Percentiles rank a stretch among this genome's conserved stretches.
These are phyloP conservation scores for Leptocoma aspasia DNA, from an alignment of 2,113 vertebrate species.

Conservation along the genomic window DNA sequence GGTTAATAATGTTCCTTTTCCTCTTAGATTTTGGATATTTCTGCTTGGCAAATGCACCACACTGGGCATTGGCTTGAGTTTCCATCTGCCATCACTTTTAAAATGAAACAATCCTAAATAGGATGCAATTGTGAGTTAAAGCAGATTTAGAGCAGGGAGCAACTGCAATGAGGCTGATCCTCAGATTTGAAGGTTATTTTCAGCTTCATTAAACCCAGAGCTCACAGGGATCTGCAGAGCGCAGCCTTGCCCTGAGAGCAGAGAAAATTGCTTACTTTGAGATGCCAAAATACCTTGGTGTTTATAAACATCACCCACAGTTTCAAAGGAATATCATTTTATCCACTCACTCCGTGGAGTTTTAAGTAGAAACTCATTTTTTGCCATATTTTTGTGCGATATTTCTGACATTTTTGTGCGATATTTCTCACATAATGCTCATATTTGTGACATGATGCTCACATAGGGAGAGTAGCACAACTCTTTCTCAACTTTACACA, in stretches of 20 bases:
- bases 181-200: neutral
- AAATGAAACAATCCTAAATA: neutral
- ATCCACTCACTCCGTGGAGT: neutral
- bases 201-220: neutral
- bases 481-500: neutral
- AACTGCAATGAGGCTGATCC: neutral
- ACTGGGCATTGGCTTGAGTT: neutral
- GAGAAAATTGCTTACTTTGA: neutral
- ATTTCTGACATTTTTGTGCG: neutral
- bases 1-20: neutral
- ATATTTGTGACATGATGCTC: neutral
- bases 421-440: neutral
- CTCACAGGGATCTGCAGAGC: neutral
- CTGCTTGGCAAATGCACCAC: neutral
- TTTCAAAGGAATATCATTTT: neutral
- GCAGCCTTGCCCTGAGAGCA: neutral
- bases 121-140: neutral
- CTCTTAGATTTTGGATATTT: neutral
- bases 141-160: neutral
- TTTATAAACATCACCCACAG: neutral
- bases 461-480: fast-evolving
- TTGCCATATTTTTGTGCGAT: neutral
- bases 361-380: neutral
- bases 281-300: fast-evolving
- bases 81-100: neutral